Evolutionary conservation across 2,888 invertebrate species (phyloP).

Genomic region (Epirrhoe tristata): DNA sequence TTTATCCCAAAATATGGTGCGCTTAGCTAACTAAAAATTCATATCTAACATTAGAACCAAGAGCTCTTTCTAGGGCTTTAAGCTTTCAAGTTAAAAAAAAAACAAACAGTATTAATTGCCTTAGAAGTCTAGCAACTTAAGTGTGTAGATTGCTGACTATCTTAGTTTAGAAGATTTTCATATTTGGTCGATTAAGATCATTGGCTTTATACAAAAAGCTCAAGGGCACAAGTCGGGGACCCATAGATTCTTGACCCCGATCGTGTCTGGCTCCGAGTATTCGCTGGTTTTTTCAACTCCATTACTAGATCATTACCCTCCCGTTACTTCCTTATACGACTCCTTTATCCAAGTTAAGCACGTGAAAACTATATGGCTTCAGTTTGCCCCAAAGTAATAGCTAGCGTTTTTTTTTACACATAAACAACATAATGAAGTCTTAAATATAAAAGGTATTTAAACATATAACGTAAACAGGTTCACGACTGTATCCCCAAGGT

Average conservation of each 20-base stretch:
- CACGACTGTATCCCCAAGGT: no score
- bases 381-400: no score
- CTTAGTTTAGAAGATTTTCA: conserved; percentile 45
- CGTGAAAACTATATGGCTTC: not conserved
- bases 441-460: no score
- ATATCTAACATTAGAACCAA: no score
- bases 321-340: conserved; percentile 37
- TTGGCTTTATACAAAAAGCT: conserved; percentile 66
- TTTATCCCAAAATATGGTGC: not conserved
- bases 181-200: conserved; percentile 51
- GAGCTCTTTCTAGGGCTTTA: no score
- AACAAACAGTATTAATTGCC: no score
- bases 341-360: conserved; percentile 1
- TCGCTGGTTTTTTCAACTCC: conserved; percentile 48
- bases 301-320: conserved; percentile 56
- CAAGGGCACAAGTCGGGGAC: conserved; percentile 79
- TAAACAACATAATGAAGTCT: no score
- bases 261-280: conserved; percentile 53
- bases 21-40: not conserved
- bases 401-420: no score
- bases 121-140: not conserved
- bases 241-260: conserved; percentile 78
- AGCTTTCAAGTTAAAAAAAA: no score
- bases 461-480: no score
- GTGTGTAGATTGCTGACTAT: not conserved